These are phyloP conservation scores for Alcis repandata DNA, from an alignment of 2,888 invertebrate species.

Conservation along the genomic window DNA sequence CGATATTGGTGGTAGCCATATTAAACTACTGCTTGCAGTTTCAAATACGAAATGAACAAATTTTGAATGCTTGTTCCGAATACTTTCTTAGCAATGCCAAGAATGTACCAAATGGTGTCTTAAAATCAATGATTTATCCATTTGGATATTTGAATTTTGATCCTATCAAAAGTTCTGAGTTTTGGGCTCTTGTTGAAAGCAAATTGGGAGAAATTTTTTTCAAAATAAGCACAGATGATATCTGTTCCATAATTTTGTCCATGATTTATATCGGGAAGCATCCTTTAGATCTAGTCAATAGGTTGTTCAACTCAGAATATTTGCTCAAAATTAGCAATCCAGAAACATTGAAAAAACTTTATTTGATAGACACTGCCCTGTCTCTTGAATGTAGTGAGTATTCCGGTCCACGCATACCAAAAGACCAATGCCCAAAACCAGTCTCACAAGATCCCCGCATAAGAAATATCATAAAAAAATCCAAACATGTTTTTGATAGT, in stretches of 20 bases:
- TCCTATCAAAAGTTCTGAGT: constrained; percentile 78
- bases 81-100: constrained; percentile 83
- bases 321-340: constrained; percentile 84
- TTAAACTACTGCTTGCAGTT: constrained; percentile 88
- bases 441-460: constrained; percentile 84
- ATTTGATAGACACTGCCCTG: constrained; percentile 88
- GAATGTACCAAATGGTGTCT: constrained; percentile 81
- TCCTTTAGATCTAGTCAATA: constrained; percentile 87
- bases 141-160: constrained; percentile 88
- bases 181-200: constrained; percentile 87
- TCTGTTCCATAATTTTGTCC: constrained; percentile 88
- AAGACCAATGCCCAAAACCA: constrained; percentile 82
- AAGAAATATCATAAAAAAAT: constrained; percentile 78
- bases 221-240: constrained; percentile 85
- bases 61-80: constrained; percentile 86
- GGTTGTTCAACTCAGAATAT: constrained; percentile 88
- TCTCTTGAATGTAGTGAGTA: constrained; percentile 88
- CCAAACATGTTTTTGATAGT: constrained; percentile 72
- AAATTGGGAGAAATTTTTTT: constrained; percentile 85
- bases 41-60: constrained; percentile 83
- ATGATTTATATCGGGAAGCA: constrained; percentile 88
- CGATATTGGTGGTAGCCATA: constrained; percentile 87
- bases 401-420: constrained; percentile 85
- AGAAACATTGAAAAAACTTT: constrained; percentile 81
- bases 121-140: constrained; percentile 86